These are phyloP conservation scores for Thamnaconus septentrionalis DNA, from an alignment of 2,113 vertebrate species.

Conservation along the genomic window DNA sequence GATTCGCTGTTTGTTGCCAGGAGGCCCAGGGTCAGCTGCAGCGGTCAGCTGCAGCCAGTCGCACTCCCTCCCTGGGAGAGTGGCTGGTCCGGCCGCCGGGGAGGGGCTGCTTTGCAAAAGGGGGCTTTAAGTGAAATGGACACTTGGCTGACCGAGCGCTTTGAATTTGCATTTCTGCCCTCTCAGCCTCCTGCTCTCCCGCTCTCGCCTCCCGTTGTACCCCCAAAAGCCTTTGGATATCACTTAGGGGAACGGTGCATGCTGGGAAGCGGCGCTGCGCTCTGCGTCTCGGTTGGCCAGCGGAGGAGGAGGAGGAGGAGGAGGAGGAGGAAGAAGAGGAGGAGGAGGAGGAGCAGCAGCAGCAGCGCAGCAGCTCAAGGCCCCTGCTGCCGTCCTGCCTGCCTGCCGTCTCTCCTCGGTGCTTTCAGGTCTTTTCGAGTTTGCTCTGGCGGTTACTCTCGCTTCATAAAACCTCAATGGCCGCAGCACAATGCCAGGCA, in stretches of 20 bases:
- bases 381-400: constrained; percentile 42
- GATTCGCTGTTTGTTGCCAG: constrained; percentile 12
- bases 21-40: not conserved
- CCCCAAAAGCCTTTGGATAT: constrained; percentile 47
- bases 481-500: constrained; percentile 63
- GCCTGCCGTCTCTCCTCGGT: constrained; percentile 55
- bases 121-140: constrained; percentile 52
- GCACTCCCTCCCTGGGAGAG: constrained; percentile 9
- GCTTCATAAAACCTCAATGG: constrained; percentile 76
- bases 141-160: constrained; percentile 55
- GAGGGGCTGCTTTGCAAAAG: constrained; percentile 34
- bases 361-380: constrained; percentile 33
- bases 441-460: constrained; percentile 71
- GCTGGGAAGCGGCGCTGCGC: constrained; percentile 55
- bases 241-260: constrained; percentile 50
- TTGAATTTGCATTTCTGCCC: constrained; percentile 63
- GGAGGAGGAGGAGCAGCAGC: constrained; percentile 33
- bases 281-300: constrained; percentile 47
- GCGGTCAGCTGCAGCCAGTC: constrained; percentile 27
- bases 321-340: constrained; percentile 42
- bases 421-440: constrained; percentile 65
- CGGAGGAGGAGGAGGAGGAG: constrained; percentile 36
- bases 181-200: constrained; percentile 30
- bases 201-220: constrained; percentile 21
- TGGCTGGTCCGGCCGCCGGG: constrained; percentile 5